Conservation (phyloP, 1,140 invertebrate genomes). For the Drosophila santomea region DNA sequence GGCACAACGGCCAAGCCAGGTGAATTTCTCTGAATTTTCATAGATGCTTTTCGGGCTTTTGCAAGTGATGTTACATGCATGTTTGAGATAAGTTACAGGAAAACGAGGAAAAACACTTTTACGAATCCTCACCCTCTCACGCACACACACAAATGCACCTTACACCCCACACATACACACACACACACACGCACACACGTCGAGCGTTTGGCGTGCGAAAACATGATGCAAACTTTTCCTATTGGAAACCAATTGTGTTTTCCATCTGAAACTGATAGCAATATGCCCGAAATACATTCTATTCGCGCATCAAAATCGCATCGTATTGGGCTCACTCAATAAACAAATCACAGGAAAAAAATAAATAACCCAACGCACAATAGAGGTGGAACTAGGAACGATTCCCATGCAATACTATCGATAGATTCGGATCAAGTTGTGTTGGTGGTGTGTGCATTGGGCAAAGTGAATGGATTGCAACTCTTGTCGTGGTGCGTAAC, state of each 20-base stretch:
- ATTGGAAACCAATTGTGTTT: slow-evolving; percentile 41
- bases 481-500: too few species aligned
- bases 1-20: neutral
- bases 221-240: slow-evolving; percentile 59
- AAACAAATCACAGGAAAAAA: slow-evolving; percentile 59
- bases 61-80: neutral
- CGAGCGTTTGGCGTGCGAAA: slow-evolving; percentile 25
- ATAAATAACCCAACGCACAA: slow-evolving; percentile 52
- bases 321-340: slow-evolving; percentile 14
- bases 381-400: neutral
- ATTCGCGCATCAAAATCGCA: neutral
- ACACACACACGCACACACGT: slow-evolving; percentile 35
- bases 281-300: slow-evolving; percentile 3
- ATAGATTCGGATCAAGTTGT: neutral
- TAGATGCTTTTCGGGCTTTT: slow-evolving; percentile 28
- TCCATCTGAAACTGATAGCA: neutral
- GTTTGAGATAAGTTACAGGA: neutral
- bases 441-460: neutral
- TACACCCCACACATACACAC: slow-evolving; percentile 9
- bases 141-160: slow-evolving; percentile 15
- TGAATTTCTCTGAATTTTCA: slow-evolving; percentile 46
- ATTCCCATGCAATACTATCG: neutral
- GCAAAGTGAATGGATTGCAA: too few species aligned
- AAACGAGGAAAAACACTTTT: slow-evolving; percentile 12
- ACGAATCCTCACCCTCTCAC: slow-evolving; percentile 17